Base-by-base conservation (phyloP, 2,888 invertebrate genomes). In the Cerastis rubricosa region DNA sequence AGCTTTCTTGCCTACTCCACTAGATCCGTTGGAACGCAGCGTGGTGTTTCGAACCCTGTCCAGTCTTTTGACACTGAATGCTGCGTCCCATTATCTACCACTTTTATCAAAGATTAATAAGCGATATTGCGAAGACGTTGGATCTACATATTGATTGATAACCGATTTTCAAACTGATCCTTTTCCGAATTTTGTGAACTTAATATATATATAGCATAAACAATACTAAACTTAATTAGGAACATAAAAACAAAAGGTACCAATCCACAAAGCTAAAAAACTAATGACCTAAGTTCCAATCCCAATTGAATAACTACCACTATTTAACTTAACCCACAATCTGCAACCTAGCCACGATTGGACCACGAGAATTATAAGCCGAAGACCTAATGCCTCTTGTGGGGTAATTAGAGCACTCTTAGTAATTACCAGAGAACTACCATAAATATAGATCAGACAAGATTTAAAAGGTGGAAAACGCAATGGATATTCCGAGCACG, bases 381-480 rank as follows among this genome's bases (percentile, higher is more conserved):
- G 9, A 7, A 47, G 29, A 29, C 54, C 40, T 81, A 71, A 70
- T 82, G 64, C 69, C 25, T 83, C 51, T 68, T 54, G 29, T 65
- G 59, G 67, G 69, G 9, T 74, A 72, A 84, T 83, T 83, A 83
- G 68, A 70, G n/a, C 71, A 84, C 87, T 74, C 51, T 22, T 22
- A 35, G 57, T 74, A 84, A 84, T 84, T 86, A 86, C 84, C 19
- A 66, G 63, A 51, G 43, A 65, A 45, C 59, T 59, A 54, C 51
- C 71, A 85, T 85, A 85, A 87, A 89, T 81, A 89, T 78, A 80
- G 80, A 82, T 84, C 77, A 78, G 68, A 59, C 40, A 68, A 77
- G 86, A 89, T 87, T 89, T 85, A 86, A 51, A 78, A 70, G 64
- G 66, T 43, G 11, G n/a, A 67, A 79, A 79, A 71, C 47, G 76